phyloP scores from a whole-genome alignment of 2,113 vertebrate species.

The Eulacestoma nigropectus region DNA sequence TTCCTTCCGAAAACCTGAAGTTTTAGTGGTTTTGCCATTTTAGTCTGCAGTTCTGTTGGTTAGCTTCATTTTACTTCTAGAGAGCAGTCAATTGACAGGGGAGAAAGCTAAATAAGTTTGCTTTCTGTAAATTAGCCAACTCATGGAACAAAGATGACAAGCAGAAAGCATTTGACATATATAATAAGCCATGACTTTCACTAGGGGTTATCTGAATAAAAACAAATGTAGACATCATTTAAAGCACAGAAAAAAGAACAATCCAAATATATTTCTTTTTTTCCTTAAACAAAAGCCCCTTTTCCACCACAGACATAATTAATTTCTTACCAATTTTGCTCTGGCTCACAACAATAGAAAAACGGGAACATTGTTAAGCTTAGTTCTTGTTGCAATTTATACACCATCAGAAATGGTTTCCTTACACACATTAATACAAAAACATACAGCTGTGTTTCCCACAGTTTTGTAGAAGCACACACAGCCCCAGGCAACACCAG shows the following conservation, averaged over 20 bases:
- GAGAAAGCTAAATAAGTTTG: neutral
- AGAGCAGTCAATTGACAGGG: neutral
- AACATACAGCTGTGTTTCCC: neutral
- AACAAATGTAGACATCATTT: constrained; percentile 17
- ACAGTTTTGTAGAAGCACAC: neutral
- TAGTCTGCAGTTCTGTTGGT: neutral
- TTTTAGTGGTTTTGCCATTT: neutral
- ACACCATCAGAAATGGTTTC: neutral
- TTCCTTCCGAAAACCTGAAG: neutral
- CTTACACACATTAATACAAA: neutral
- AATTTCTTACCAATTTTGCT: neutral
- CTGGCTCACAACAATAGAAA: neutral
- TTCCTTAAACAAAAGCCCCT: neutral
- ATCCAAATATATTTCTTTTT: neutral
- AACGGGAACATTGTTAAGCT: neutral
- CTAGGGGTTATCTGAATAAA: constrained; percentile 22
- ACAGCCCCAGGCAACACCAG: neutral
- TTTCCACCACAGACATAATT: neutral
- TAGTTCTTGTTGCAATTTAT: neutral
- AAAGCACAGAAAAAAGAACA: neutral
- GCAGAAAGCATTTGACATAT: neutral
- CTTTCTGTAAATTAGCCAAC: neutral
- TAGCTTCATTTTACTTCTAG: neutral
- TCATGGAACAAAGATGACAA: constrained; percentile 1
- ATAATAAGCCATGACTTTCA: neutral